Conservation (phyloP, 1,140 invertebrate genomes). For the Prorops nasuta region DNA sequence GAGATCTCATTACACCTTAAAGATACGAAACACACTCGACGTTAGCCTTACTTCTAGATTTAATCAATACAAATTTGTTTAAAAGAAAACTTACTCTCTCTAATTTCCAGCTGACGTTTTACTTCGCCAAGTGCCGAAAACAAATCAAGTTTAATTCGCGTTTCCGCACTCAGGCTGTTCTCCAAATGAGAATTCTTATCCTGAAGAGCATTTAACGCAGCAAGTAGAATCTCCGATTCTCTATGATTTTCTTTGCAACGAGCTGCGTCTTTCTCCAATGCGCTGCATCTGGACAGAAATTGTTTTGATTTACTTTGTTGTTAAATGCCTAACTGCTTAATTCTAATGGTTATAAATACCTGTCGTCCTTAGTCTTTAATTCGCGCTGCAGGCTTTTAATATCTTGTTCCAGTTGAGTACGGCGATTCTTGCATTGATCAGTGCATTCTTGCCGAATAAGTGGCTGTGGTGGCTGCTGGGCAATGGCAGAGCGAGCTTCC, state of each 20-base stretch:
- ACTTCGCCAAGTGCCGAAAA: conserved; percentile 95
- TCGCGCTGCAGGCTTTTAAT: conserved; percentile 72
- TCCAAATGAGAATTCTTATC: conserved; percentile 88
- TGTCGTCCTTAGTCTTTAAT: conserved; percentile 74
- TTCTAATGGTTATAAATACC: conserved; percentile 39
- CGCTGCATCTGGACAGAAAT: conserved; percentile 27
- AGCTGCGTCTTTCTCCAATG: conserved; percentile 45
- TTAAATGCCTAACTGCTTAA: not conserved
- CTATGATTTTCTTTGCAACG: conserved; percentile 69
- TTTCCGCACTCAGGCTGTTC: conserved; percentile 91
- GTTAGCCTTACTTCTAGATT: too few relatives aligned
- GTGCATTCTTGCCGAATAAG: conserved; percentile 66
- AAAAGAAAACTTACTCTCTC: conserved; percentile 71
- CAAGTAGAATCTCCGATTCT: conserved; percentile 78
- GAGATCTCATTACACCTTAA: conserved; percentile 72
- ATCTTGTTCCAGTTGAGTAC: conserved; percentile 77
- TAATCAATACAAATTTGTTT: conserved; percentile 4
- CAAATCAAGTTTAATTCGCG: conserved; percentile 91
- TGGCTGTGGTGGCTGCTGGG: conserved; percentile 44
- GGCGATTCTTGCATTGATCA: conserved; percentile 71
- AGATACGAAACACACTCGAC: too few relatives aligned
- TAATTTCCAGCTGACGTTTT: conserved; percentile 88
- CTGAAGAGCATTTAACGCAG: conserved; percentile 77
- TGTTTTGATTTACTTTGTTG: not conserved
- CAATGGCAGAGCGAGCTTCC: conserved; percentile 49